Base-by-base conservation (phyloP, 2,797 vertebrate species). In the Periophthalmus magnuspinnatus region DNA sequence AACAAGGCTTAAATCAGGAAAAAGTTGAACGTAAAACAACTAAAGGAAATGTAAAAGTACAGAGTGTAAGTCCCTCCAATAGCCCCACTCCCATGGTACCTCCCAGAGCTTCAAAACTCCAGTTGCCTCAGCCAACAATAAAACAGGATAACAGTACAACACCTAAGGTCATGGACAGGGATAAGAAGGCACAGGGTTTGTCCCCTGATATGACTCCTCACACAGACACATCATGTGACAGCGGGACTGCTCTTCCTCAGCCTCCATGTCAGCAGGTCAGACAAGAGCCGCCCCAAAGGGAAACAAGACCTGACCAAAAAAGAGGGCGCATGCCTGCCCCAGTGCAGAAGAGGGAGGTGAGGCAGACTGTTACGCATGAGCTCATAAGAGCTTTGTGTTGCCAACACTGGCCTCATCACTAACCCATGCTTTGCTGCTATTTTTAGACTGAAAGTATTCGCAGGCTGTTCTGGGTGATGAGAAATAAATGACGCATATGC, bases 381-480 rank as follows among this genome's bases (percentile, higher is more conserved):
- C 92, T 91, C 86, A 91, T 89, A 71, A 69, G 66, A 68, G 83
- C 81, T 80, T 89, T 88, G 87, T 89, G 74, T 83, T 87, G 81
- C 86, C 86, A 88, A 82, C 72, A 74, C 75, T 82, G 76, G 81
- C 78, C 69, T 76, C 84, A 78, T 87, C 86, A 88, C 83, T 86
- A 90, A 89, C 83, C 83, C 80, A 85, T 75, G 79, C 78, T 88
- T 84, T 70, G 38, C 16, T 67, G 69, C 72, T 97, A 95, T 95
- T 95, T 93, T 93, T 96, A 94, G 92, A 55, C 24, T 80, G 81
- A 68, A 91, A 88, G 88, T 81, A 84, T 86, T 76, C 50, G 63
- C 22, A 50, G 9, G 45, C 62, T 71, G 77, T 65, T n/a, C 80
- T 80, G 80, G 76, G 81, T 80, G 77, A 87, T 75, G 68, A 81